phyloP scores from a whole-genome alignment of 2,888 invertebrate species.

The Strigamia maritima region DNA sequence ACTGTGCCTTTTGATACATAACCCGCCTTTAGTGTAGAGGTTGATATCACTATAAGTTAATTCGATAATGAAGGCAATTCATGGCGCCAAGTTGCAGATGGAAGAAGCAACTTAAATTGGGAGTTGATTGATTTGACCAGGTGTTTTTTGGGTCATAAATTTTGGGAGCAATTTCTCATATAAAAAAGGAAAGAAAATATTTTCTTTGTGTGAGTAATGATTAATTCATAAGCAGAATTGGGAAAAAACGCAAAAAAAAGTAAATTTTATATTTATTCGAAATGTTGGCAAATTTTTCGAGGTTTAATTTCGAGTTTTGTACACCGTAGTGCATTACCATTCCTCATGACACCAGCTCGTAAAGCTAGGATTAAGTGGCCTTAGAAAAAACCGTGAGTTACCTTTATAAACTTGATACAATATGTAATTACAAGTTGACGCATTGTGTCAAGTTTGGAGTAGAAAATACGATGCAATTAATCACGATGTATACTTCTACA shows the following conservation, averaged over 20 bases:
- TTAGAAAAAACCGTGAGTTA: conserved; percentile 1
- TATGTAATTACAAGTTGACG: background rate
- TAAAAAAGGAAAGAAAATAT: background rate
- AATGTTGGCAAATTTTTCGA: background rate
- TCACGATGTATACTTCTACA: background rate
- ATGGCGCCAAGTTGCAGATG: background rate
- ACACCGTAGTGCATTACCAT: background rate
- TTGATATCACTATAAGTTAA: background rate
- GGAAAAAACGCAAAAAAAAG: background rate
- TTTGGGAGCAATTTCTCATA: background rate
- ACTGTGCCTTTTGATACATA: conserved; percentile 2
- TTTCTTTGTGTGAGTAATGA: no score
- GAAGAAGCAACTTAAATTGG: background rate
- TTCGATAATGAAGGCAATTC: background rate
- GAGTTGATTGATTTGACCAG: conserved; percentile 4
- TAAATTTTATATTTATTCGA: background rate
- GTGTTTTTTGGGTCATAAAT: background rate
- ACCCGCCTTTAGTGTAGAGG: background rate
- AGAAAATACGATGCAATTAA: background rate
- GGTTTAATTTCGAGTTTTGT: background rate
- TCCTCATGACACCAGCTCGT: background rate
- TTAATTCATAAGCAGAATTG: no score
- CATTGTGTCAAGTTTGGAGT: conserved; percentile 4
- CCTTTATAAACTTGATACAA: background rate
- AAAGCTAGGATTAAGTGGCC: background rate